Base-by-base conservation (phyloP, 1,140 invertebrate genomes). In the Drosophila tsacasi region DNA sequence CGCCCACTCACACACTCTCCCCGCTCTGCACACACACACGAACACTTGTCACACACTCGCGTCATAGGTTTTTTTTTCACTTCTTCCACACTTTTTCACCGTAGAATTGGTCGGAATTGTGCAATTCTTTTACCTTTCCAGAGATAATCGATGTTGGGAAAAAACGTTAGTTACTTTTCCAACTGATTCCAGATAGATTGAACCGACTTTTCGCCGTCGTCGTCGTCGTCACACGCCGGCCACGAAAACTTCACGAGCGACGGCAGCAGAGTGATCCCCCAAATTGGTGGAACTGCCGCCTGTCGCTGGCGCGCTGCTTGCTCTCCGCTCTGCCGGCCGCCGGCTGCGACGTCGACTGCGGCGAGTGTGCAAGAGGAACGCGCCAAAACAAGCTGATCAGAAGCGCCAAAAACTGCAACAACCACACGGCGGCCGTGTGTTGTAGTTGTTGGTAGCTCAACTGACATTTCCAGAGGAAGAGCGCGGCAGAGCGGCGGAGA, bases 321-420 rank as follows among this genome's bases (percentile, higher is more conserved):
- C 15, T 39, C 54, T 37, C 35, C 35, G 54, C 27, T 68, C 55
- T 42, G 67, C 54, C 54, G 60, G 58, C 55, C 27, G 67, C 54
- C 54, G 60, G 58, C 61, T 19, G 42, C 59, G 42, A 57, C 40
- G 21, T 37, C 62, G 63, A 52, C 63, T 69, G 50, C 61, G 44
- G 42, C 79, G 62, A 81, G 62, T 80, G 83, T 87, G 80, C 71
- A 83, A 67, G 75, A 76, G 72, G 71, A 69, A 79, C 79, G 76
- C 82, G 79, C 79, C 83, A 85, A 85, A 85, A 73, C 69, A 79
- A 78, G 71, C 69, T 71, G 47, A 87, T 68, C 49, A 58, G 55
- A 78, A 90, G 76, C 78, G 66, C 81, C 73, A 89, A 83, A 80
- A 83, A 81, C 78, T 89, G 81, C 85, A 87, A 87, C 84, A 84